Evolutionary conservation across 2,888 invertebrate species (phyloP).

Genomic region (Caenorhabditis virilis): DNA sequence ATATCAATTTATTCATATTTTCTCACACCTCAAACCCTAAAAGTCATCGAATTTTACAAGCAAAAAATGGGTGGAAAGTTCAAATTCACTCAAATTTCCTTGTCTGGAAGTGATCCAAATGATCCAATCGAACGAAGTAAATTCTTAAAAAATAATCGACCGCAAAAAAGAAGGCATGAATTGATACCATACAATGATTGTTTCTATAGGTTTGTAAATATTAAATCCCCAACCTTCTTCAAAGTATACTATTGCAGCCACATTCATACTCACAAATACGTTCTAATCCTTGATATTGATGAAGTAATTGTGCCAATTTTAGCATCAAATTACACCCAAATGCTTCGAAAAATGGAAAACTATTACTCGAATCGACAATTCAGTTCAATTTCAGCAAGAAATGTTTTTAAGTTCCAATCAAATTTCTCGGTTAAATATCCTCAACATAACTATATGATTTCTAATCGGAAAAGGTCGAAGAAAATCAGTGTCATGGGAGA

Average conservation of each 20-base stretch:
- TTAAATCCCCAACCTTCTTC: too few species aligned
- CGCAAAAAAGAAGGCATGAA: constrained; percentile 91
- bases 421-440: constrained; percentile 25
- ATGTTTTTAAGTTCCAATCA: constrained; percentile 81
- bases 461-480: constrained; percentile 72
- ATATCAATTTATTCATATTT: constrained; percentile 79
- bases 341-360: neutral
- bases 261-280: constrained; percentile 81
- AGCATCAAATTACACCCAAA: constrained; percentile 1
- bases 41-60: constrained; percentile 76
- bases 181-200: constrained; percentile 95
- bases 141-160: constrained; percentile 86
- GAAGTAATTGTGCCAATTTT: constrained; percentile 90
- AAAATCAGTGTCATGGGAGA: constrained; percentile 75
- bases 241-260: too few species aligned
- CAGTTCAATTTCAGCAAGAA: constrained; percentile 75
- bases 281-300: constrained; percentile 86
- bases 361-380: constrained; percentile 1
- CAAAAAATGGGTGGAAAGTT: constrained; percentile 68
- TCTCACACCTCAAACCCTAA: constrained; percentile 87
- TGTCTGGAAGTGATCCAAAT: constrained; percentile 89
- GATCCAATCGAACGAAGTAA: constrained; percentile 74
- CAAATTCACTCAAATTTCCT: constrained; percentile 73
- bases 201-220: constrained; percentile 84
- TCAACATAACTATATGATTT: constrained; percentile 37